Evolutionary conservation across 2,888 invertebrate species (phyloP).

Genomic region (Drosophila heteroneura): DNA sequence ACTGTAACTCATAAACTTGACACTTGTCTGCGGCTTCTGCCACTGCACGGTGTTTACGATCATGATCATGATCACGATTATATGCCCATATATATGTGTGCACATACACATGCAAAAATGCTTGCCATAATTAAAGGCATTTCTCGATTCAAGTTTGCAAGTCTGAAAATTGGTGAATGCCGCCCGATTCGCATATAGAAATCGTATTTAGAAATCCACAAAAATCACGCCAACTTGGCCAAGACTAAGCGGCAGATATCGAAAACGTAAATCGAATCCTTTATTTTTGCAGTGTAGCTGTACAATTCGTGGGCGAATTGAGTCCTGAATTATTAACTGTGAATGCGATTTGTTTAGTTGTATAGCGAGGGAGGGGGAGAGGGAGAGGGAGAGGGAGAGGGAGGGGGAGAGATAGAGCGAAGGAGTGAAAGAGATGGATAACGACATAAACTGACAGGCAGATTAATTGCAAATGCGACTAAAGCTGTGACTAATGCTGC

Average conservation of each 20-base stretch:
- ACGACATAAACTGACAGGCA: slow-evolving; percentile 12
- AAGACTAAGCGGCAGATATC: no score
- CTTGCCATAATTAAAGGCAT: background rate
- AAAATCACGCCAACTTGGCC: background rate
- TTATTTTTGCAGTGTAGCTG: background rate
- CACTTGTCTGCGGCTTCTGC: slow-evolving; percentile 35
- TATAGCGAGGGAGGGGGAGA: no score
- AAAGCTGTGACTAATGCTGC: slow-evolving; percentile 6
- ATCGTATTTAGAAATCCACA: background rate
- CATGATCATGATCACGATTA: slow-evolving; percentile 17
- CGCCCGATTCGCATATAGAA: background rate
- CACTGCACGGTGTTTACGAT: slow-evolving; percentile 4
- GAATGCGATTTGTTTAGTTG: slow-evolving; percentile 22
- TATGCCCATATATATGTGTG: background rate
- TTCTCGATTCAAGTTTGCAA: background rate
- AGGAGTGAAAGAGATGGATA: background rate
- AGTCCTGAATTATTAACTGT: slow-evolving; percentile 46
- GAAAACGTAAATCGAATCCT: no score
- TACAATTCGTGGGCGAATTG: slow-evolving; percentile 39
- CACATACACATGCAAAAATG: background rate
- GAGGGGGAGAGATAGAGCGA: background rate
- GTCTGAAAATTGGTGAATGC: background rate
- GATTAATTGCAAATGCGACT: slow-evolving; percentile 39
- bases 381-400: background rate
- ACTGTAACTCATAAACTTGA: slow-evolving; percentile 53